Percentiles rank a stretch among this genome's conserved stretches.
These are phyloP conservation scores for Charanyca ferruginea DNA, from an alignment of 2,888 invertebrate species.

Conservation along the genomic window DNA sequence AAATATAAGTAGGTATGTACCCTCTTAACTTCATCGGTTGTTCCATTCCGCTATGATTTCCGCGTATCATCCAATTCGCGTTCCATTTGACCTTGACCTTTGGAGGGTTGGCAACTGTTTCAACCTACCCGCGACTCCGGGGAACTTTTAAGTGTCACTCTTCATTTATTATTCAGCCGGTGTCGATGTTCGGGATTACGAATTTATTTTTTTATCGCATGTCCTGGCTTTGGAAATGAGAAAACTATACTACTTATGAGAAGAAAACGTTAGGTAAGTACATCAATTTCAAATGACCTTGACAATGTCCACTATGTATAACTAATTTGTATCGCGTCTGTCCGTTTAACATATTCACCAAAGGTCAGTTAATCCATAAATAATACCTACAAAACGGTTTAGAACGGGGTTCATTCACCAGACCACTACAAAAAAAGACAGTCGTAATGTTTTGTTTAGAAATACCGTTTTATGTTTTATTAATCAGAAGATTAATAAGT, in stretches of 20 bases:
- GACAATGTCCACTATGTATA: slow-evolving; percentile 58
- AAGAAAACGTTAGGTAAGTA: slow-evolving; percentile 12
- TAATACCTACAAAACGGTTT: slow-evolving; percentile 40
- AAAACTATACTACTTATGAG: slow-evolving; percentile 10
- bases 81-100: slow-evolving; percentile 41
- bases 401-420: slow-evolving; percentile 18
- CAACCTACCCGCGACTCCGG: slow-evolving; percentile 54
- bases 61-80: slow-evolving; percentile 14
- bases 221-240: slow-evolving; percentile 16
- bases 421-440: slow-evolving; percentile 24
- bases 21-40: slow-evolving; percentile 53
- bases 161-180: slow-evolving; percentile 66
- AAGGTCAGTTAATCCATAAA: slow-evolving; percentile 63
- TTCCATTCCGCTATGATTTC: slow-evolving; percentile 55
- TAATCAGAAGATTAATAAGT: neutral
- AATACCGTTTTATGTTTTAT: slow-evolving; percentile 11
- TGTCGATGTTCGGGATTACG: slow-evolving; percentile 53
- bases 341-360: slow-evolving; percentile 58
- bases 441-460: slow-evolving; percentile 12
- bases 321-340: slow-evolving; percentile 67
- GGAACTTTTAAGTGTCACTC: slow-evolving; percentile 68
- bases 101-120: slow-evolving; percentile 59
- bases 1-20: slow-evolving; percentile 51
- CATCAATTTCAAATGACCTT: slow-evolving; percentile 65
- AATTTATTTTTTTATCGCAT: slow-evolving; percentile 29